Percentiles rank a stretch among this genome's conserved stretches.
Evolutionary conservation across 2,797 vertebrate species (phyloP).

Genomic region (Pseudochirops corinnae): DNA sequence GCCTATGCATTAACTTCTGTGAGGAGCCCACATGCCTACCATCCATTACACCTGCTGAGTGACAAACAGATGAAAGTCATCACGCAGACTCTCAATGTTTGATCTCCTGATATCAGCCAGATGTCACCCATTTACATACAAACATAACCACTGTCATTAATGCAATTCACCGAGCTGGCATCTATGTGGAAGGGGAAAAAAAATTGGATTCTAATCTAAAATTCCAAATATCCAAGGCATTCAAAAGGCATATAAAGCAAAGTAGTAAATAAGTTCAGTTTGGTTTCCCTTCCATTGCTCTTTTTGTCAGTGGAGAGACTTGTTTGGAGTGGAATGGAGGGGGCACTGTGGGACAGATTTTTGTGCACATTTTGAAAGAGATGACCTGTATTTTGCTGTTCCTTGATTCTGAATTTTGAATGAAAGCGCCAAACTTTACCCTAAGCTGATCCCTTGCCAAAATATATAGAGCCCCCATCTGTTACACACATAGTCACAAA

Average conservation of each 20-base stretch:
- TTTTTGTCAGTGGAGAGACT: conserved; percentile 39
- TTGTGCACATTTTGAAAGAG: background rate
- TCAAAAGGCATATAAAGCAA: conserved; percentile 36
- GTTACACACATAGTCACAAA: conserved; percentile 17
- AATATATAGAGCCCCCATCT: conserved; percentile 19
- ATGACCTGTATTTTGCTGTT: conserved; percentile 11
- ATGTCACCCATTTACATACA: conserved; percentile 78
- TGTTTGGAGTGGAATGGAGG: background rate
- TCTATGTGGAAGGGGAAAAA: conserved; percentile 59
- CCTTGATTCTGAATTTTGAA: conserved; percentile 40
- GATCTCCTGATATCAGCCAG: conserved; percentile 77
- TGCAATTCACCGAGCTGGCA: conserved; percentile 55
- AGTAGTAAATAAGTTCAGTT: conserved; percentile 47
- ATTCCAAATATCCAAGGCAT: conserved; percentile 50
- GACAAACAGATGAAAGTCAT: conserved; percentile 74
- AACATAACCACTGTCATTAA: conserved; percentile 71
- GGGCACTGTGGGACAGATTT: background rate
- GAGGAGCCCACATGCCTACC: conserved; percentile 63
- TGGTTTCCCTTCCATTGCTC: conserved; percentile 24
- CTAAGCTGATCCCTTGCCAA: background rate
- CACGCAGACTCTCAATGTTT: conserved; percentile 64
- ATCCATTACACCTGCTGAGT: conserved; percentile 77
- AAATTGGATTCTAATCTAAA: conserved; percentile 73
- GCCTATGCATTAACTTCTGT: conserved; percentile 63
- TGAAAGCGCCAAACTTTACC: conserved; percentile 38